Percentiles rank a stretch among this genome's conserved stretches.
These are phyloP conservation scores for Heteromurus nitidus DNA, from an alignment of 2,888 invertebrate species.

Conservation along the genomic window DNA sequence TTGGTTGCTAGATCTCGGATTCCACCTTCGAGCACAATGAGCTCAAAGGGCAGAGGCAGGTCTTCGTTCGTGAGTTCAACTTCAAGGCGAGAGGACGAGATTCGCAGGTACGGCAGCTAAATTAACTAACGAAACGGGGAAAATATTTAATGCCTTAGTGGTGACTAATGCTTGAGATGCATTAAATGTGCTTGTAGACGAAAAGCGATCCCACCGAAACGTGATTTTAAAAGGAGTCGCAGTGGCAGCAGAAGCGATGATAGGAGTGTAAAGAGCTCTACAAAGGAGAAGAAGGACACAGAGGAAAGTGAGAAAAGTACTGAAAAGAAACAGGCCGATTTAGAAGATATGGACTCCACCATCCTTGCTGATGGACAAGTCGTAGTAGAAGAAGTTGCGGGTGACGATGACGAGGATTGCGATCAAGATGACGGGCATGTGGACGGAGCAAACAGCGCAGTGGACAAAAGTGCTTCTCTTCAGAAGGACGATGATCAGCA, in stretches of 20 bases:
- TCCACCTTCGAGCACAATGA: conserved; percentile 40
- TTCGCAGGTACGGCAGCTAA: conserved; percentile 56
- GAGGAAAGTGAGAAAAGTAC: conserved; percentile 26
- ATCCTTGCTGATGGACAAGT: conserved; percentile 54
- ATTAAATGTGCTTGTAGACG: conserved; percentile 29
- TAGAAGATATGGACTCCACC: conserved; percentile 37
- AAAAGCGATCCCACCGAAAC: conserved; percentile 10
- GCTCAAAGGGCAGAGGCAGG: conserved; percentile 19
- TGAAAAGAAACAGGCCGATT: conserved; percentile 19
- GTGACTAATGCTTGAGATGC: no score
- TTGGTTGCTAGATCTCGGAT: conserved; percentile 66
- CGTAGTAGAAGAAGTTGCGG: conserved; percentile 61
- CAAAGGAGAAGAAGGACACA: conserved; percentile 35
- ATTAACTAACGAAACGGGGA: background rate
- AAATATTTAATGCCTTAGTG: background rate
- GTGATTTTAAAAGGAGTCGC: conserved; percentile 37
- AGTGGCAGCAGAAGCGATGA: conserved; percentile 40
- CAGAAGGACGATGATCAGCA: conserved; percentile 19
- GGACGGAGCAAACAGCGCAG: background rate
- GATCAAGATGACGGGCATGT: conserved; percentile 38
- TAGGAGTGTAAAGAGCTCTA: background rate
- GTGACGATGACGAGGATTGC: conserved; percentile 58
- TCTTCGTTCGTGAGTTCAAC: conserved; percentile 11
- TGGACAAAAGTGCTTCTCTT: background rate
- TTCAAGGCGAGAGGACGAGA: conserved; percentile 32